Evolutionary conservation across 2,797 vertebrate genomes (phyloP).

Genomic region (Lagorchestes hirsutus): DNA sequence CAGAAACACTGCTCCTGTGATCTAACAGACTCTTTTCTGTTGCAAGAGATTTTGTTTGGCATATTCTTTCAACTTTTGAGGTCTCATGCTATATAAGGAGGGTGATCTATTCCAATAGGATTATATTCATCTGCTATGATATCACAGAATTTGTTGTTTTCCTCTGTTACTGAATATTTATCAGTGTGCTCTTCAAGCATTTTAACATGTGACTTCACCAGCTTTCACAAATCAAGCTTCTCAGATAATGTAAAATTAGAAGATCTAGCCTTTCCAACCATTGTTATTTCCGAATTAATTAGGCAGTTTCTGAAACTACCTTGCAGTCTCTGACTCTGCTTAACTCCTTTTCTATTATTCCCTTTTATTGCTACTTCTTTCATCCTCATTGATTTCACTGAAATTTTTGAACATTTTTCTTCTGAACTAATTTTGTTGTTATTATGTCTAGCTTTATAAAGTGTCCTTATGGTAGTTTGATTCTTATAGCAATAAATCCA

Average conservation of each 20-base stretch:
- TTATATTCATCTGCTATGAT: slow-evolving; percentile 98
- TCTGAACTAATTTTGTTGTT: not conserved
- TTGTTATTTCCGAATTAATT: slow-evolving; percentile 92
- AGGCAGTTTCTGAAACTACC: slow-evolving; percentile 87
- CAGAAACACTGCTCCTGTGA: slow-evolving; percentile 95
- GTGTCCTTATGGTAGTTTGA: not conserved
- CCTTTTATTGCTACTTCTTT: not conserved
- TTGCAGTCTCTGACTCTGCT: slow-evolving; percentile 88
- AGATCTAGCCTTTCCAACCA: slow-evolving; percentile 98
- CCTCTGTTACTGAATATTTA: slow-evolving; percentile 98
- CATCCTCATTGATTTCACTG: not conserved
- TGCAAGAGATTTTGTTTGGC: slow-evolving; percentile 99
- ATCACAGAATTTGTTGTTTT: slow-evolving; percentile 99
- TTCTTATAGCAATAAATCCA: not conserved
- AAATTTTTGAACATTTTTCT: not conserved
- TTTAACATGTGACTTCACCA: slow-evolving; percentile 97
- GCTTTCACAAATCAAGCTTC: slow-evolving; percentile 99
- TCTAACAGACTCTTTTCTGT: slow-evolving; percentile 96
- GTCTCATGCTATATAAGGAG: slow-evolving; percentile 96
- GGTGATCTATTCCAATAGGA: slow-evolving; percentile 94
- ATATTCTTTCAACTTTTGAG: slow-evolving; percentile 99
- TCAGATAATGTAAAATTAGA: slow-evolving; percentile 99
- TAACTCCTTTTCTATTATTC: slow-evolving; percentile 85
- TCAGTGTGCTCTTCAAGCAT: slow-evolving; percentile 99
- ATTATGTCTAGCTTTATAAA: not conserved